phyloP scores from a whole-genome alignment of 2,797 vertebrate genomes.

The Ibycter americanus region DNA sequence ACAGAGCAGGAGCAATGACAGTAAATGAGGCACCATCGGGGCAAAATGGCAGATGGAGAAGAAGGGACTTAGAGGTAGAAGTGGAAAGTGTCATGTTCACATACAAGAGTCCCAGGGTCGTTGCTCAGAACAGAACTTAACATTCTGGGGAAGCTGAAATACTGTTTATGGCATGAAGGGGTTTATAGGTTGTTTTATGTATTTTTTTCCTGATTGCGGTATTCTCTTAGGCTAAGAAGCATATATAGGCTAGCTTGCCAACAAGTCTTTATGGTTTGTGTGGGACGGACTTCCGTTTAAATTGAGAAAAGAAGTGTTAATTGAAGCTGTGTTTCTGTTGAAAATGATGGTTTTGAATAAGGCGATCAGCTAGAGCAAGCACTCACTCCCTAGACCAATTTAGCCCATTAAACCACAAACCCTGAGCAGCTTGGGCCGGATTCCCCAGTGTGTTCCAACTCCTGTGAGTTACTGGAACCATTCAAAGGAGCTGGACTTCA shows the following conservation, averaged over 20 bases:
- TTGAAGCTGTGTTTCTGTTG: background rate
- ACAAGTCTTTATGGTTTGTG: background rate
- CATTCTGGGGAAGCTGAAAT: background rate
- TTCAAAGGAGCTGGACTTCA: slow-evolving; percentile 8
- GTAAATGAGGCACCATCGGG: fast-evolving
- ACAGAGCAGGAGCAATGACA: background rate
- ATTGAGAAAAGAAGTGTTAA: background rate
- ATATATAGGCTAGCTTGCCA: background rate
- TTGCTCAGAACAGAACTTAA: background rate
- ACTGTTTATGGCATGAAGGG: background rate
- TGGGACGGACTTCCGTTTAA: background rate
- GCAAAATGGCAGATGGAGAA: background rate
- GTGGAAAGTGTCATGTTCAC: background rate
- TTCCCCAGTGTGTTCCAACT: slow-evolving; percentile 35
- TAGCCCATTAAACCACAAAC: slow-evolving; percentile 54
- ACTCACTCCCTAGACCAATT: background rate
- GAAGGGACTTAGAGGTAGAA: background rate
- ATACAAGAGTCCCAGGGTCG: background rate
- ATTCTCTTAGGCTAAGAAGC: background rate
- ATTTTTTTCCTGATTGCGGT: background rate
- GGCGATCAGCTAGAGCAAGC: background rate
- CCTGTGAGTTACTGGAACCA: slow-evolving; percentile 49
- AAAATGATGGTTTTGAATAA: slow-evolving; percentile 8
- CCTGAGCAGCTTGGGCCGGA: slow-evolving; percentile 11
- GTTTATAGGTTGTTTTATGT: background rate